phyloP scores from a whole-genome alignment of 2,113 vertebrate species.

The Symphodus melops region DNA sequence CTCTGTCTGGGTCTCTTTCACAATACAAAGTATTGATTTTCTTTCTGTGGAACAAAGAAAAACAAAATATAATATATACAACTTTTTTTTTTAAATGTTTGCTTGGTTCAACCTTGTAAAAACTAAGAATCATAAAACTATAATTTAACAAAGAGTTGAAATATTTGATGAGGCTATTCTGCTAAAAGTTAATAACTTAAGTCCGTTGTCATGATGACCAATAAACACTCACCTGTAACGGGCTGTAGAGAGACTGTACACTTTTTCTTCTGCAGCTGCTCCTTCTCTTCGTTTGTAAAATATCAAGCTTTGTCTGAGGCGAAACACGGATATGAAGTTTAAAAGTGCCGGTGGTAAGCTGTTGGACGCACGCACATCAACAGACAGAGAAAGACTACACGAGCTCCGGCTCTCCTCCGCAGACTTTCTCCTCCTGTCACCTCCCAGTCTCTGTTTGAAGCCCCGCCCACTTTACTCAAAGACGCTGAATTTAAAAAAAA shows the following conservation, averaged over 20 bases:
- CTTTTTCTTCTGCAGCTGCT: neutral
- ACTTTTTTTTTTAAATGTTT: too few species aligned
- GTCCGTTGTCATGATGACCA: neutral
- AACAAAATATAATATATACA: too few species aligned
- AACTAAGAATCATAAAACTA: too few species aligned
- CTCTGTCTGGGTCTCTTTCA: neutral
- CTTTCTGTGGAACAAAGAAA: constrained; percentile 35
- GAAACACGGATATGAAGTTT: neutral
- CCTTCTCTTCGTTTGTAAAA: neutral
- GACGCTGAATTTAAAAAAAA: too few species aligned
- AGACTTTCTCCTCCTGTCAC: neutral
- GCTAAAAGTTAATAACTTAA: neutral
- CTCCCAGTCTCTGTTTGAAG: constrained; percentile 28
- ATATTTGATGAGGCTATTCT: too few species aligned
- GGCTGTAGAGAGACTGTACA: neutral
- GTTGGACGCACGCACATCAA: neutral
- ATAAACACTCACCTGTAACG: constrained; percentile 45
- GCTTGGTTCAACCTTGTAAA: too few species aligned
- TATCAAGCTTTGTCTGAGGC: fast-evolving
- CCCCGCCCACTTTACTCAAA: constrained; percentile 26
- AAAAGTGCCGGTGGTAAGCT: constrained; percentile 9
- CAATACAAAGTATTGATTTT: neutral
- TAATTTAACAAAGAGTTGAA: too few species aligned
- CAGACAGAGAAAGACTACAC: neutral
- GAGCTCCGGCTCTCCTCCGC: neutral